Percentiles rank a stretch among this genome's conserved stretches.
phyloP scores from a whole-genome alignment of 2,113 vertebrate genomes.

The Epinephelus cyanopodus region DNA sequence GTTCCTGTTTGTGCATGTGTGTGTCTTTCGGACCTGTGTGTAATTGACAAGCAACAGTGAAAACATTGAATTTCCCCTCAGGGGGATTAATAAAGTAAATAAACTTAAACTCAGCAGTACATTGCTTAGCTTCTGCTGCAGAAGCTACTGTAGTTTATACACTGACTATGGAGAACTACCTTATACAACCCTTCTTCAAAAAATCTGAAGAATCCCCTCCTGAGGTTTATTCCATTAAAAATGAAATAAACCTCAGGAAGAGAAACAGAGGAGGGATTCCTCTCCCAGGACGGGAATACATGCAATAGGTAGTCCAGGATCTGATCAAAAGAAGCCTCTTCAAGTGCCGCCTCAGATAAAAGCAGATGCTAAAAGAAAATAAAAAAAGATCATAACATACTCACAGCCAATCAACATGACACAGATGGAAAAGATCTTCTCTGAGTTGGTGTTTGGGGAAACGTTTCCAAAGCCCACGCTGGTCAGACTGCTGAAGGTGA shows the following conservation, averaged over 20 bases:
- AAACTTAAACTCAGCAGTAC: too few species aligned
- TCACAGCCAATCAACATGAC: slow-evolving; percentile 99
- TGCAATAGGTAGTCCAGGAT: slow-evolving; percentile 6
- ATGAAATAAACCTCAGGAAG: not conserved
- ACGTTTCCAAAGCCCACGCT: slow-evolving; percentile 99
- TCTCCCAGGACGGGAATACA: not conserved
- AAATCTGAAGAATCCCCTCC: too few species aligned
- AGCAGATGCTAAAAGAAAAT: slow-evolving; percentile 7
- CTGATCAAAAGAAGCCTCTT: slow-evolving; percentile 1
- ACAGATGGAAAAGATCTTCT: slow-evolving; percentile 99
- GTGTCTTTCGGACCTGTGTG: too few species aligned
- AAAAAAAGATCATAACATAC: slow-evolving; percentile 73
- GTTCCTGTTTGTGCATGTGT: too few species aligned
- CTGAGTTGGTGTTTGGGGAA: slow-evolving; percentile 99
- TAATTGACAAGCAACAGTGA: too few species aligned
- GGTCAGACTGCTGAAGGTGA: slow-evolving; percentile 99
- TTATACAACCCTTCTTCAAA: too few species aligned
- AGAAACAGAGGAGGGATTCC: not conserved
- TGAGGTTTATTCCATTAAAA: too few species aligned
- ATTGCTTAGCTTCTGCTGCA: too few species aligned
- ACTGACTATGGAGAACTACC: too few species aligned
- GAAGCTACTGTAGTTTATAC: too few species aligned
- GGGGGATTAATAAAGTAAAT: too few species aligned
- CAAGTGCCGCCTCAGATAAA: not conserved
- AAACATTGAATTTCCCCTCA: too few species aligned